phyloP scores from a whole-genome alignment of 2,888 invertebrate genomes.

The Anorthoa munda region DNA sequence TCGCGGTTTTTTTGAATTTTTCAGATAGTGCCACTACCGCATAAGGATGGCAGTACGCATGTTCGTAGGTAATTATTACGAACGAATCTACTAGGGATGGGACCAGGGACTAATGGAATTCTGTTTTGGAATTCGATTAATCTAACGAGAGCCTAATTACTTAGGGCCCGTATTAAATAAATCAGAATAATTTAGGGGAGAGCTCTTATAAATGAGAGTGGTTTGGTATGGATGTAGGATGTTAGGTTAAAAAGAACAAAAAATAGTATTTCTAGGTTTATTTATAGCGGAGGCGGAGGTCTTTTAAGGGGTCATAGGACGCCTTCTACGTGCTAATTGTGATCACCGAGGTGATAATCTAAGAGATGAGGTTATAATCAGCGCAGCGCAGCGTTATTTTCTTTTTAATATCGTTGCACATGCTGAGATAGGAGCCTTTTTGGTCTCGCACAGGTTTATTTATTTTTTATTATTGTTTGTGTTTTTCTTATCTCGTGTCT shows the following conservation, averaged over 20 bases:
- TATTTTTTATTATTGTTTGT: no score
- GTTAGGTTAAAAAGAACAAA: background rate
- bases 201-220: conserved; percentile 6
- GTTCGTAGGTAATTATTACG: conserved; percentile 35
- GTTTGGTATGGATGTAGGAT: conserved; percentile 10
- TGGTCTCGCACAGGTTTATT: no score
- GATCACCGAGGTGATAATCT: no score
- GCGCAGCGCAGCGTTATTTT: no score
- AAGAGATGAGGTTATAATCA: no score
- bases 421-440: no score
- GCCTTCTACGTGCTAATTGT: no score
- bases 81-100: conserved; percentile 25
- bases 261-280: background rate
- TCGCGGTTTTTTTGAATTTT: no score
- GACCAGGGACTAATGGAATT: conserved; percentile 31
- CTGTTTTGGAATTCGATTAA: conserved; percentile 39
- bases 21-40: no score
- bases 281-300: background rate
- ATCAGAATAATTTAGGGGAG: conserved; percentile 42
- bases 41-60: background rate
- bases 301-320: no score
- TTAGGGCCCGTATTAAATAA: conserved; percentile 24
- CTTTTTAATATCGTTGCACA: no score
- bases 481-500: no score
- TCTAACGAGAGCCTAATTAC: conserved; percentile 51